phyloP scores from a whole-genome alignment of 2,113 vertebrate species.

The Apistogramma diplotaenia region DNA sequence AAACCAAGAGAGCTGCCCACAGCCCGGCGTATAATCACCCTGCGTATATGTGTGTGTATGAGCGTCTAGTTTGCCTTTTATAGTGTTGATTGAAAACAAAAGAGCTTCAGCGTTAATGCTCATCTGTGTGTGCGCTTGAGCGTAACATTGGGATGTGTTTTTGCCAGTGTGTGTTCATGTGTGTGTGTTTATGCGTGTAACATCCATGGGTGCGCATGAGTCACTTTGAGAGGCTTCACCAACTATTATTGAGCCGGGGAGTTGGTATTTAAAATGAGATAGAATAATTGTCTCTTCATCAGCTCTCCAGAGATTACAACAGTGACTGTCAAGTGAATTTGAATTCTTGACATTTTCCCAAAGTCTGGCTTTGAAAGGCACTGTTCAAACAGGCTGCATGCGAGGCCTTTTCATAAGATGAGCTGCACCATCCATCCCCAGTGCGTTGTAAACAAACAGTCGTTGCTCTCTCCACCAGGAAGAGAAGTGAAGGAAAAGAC shows the following conservation, averaged over 20 bases:
- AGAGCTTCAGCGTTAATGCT: slow-evolving; percentile 28
- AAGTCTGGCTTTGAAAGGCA: slow-evolving; percentile 25
- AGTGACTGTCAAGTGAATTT: slow-evolving; percentile 56
- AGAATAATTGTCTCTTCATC: slow-evolving; percentile 63
- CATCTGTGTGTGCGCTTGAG: neutral
- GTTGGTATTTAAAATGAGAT: slow-evolving; percentile 55
- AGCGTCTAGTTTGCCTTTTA: slow-evolving; percentile 15
- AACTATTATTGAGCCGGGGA: slow-evolving; percentile 53
- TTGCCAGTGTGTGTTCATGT: neutral
- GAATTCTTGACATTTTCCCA: slow-evolving; percentile 49
- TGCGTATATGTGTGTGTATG: slow-evolving; percentile 7
- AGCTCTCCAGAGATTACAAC: slow-evolving; percentile 59
- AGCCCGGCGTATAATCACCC: slow-evolving; percentile 51
- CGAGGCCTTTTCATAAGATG: slow-evolving; percentile 36
- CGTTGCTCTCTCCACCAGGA: slow-evolving; percentile 31
- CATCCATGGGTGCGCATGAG: slow-evolving; percentile 32
- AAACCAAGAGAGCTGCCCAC: slow-evolving; percentile 57
- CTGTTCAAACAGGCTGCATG: slow-evolving; percentile 28
- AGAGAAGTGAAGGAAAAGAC: slow-evolving; percentile 10
- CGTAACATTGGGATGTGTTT: neutral
- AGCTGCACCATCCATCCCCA: slow-evolving; percentile 28
- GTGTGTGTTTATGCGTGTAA: neutral
- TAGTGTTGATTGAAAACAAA: slow-evolving; percentile 45
- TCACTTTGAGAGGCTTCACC: slow-evolving; percentile 60
- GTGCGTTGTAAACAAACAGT: slow-evolving; percentile 56